These are phyloP conservation scores for Mystacornis crossleyi DNA, from an alignment of 2,113 vertebrate genomes.

Conservation along the genomic window DNA sequence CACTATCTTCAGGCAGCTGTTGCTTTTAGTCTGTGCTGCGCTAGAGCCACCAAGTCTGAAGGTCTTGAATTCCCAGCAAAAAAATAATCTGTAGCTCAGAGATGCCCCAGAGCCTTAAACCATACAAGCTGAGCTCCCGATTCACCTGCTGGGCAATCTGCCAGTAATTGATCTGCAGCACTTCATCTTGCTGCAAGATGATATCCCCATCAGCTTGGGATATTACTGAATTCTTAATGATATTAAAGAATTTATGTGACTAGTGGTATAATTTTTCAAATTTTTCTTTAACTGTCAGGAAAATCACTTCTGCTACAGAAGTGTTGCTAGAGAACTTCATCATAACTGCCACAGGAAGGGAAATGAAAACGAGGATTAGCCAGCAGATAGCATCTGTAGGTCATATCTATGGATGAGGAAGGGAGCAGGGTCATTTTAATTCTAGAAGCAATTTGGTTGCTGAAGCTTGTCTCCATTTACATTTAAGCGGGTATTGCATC, in stretches of 20 bases:
- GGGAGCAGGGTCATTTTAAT: not conserved
- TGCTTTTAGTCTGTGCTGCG: not conserved
- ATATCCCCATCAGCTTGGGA: not conserved
- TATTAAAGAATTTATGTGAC: not conserved
- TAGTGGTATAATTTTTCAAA: accelerated
- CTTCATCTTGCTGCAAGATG: not conserved
- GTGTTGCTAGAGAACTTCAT: not conserved
- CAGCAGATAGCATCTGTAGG: not conserved
- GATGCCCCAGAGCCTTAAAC: not conserved
- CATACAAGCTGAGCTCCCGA: not conserved
- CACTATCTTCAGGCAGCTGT: not conserved
- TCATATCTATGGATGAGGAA: not conserved
- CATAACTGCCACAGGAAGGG: not conserved
- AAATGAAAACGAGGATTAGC: not conserved
- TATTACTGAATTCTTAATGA: not conserved
- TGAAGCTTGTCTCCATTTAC: conserved; percentile 6
- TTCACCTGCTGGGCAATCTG: not conserved
- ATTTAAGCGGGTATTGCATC: conserved; percentile 7
- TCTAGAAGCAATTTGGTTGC: conserved; percentile 12
- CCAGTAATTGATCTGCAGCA: not conserved
- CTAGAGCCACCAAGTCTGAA: not conserved
- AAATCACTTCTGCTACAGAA: not conserved
- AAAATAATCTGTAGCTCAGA: not conserved
- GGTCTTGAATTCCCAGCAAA: not conserved
- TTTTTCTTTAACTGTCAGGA: not conserved